These are phyloP conservation scores for Hypomecis punctinalis DNA, from an alignment of 2,888 invertebrate species.

Conservation along the genomic window DNA sequence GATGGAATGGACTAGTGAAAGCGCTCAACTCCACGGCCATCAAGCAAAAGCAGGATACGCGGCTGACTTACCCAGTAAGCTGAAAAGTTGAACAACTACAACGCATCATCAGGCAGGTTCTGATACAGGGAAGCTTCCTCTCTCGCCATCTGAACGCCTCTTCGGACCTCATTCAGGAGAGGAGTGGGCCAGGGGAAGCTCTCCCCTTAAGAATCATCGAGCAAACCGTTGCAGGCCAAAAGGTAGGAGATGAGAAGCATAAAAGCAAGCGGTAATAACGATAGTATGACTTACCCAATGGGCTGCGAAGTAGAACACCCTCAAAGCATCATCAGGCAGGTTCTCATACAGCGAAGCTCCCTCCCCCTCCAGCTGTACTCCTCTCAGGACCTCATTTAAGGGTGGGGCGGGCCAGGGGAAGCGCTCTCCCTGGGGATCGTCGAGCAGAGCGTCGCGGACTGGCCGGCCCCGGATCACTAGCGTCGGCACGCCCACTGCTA, in stretches of 20 bases:
- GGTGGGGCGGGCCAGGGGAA: constrained; percentile 93
- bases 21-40: too few species aligned
- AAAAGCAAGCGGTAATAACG: too few species aligned
- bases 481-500: constrained; percentile 91
- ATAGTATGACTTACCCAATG: constrained; percentile 90
- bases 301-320: constrained; percentile 94
- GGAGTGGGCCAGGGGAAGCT: too few species aligned
- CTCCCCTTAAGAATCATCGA: too few species aligned
- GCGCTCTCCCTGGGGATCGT: constrained; percentile 86
- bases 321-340: constrained; percentile 86
- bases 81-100: neutral
- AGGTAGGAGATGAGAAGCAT: too few species aligned
- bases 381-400: constrained; percentile 84
- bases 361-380: constrained; percentile 75
- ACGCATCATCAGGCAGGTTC: neutral
- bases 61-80: neutral
- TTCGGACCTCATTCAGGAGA: too few species aligned
- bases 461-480: constrained; percentile 90
- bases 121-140: neutral
- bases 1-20: too few species aligned
- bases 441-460: constrained; percentile 87
- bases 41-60: too few species aligned
- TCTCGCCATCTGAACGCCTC: too few species aligned
- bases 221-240: too few species aligned
- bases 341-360: constrained; percentile 82